Percentiles rank a stretch among this genome's conserved stretches.
phyloP scores from a whole-genome alignment of 2,113 vertebrate genomes.

The Psilopsiagon aurifrons region DNA sequence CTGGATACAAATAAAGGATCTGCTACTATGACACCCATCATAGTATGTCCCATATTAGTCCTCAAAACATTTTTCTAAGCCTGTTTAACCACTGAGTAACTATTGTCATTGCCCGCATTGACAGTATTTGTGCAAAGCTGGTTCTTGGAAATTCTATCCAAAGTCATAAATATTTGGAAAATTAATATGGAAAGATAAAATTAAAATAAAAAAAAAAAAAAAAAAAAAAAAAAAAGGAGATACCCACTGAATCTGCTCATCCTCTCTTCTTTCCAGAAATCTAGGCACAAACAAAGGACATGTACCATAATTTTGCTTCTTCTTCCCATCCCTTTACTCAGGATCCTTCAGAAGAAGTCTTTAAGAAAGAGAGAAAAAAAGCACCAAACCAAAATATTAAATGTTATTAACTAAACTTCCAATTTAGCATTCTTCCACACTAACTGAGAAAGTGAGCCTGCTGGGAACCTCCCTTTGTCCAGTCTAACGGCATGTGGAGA shows the following conservation, averaged over 20 bases:
- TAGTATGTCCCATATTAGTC: background rate
- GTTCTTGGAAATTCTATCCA: background rate
- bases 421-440: background rate
- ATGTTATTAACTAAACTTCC: background rate
- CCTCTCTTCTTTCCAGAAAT: background rate
- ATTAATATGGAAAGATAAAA: background rate
- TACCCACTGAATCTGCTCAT: background rate
- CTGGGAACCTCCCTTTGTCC: background rate
- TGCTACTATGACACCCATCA: background rate
- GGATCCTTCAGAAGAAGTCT: background rate
- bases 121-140: background rate
- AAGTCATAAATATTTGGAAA: background rate
- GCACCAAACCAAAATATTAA: background rate
- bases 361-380: background rate
- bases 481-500: background rate
- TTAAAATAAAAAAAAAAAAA: background rate
- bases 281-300: background rate
- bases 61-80: background rate
- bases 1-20: background rate
- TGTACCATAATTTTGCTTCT: background rate
- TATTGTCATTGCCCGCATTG: background rate
- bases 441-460: background rate
- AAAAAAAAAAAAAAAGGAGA: background rate
- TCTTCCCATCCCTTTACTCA: background rate
- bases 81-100: background rate